Evolutionary conservation across 2,113 vertebrate genomes (phyloP).

Genomic region (Podiceps cristatus): DNA sequence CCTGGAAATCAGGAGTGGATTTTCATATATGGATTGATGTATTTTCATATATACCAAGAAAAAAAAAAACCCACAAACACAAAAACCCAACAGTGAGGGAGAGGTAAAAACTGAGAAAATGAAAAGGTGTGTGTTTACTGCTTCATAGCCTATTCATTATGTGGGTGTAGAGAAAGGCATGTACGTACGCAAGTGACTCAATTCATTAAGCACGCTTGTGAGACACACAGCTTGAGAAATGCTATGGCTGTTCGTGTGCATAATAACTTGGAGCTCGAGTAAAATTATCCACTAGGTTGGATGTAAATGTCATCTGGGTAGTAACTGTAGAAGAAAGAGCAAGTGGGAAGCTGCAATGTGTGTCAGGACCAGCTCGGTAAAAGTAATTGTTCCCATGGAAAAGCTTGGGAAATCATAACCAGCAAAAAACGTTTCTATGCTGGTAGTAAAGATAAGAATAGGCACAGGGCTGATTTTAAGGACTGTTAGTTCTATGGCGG

Average conservation of each 20-base stretch:
- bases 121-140: slow-evolving; percentile 58
- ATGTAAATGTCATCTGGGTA: slow-evolving; percentile 40
- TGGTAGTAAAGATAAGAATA: neutral
- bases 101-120: slow-evolving; percentile 33
- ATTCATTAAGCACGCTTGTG: slow-evolving; percentile 20
- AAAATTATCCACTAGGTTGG: slow-evolving; percentile 30
- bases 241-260: neutral
- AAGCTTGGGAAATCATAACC: neutral
- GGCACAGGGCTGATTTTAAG: neutral
- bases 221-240: slow-evolving; percentile 33
- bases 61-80: neutral
- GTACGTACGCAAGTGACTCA: slow-evolving; percentile 53
- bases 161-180: slow-evolving; percentile 56
- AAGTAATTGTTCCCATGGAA: neutral
- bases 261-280: neutral
- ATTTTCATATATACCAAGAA: neutral
- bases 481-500: neutral
- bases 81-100: neutral
- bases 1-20: neutral
- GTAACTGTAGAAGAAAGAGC: neutral
- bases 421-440: neutral
- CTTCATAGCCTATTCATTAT: slow-evolving; percentile 36
- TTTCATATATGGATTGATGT: neutral
- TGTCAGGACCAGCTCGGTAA: slow-evolving; percentile 2
- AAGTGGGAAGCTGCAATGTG: neutral